phyloP scores from a whole-genome alignment of 2,888 invertebrate genomes.

The Drepanosiphum platanoidis region DNA sequence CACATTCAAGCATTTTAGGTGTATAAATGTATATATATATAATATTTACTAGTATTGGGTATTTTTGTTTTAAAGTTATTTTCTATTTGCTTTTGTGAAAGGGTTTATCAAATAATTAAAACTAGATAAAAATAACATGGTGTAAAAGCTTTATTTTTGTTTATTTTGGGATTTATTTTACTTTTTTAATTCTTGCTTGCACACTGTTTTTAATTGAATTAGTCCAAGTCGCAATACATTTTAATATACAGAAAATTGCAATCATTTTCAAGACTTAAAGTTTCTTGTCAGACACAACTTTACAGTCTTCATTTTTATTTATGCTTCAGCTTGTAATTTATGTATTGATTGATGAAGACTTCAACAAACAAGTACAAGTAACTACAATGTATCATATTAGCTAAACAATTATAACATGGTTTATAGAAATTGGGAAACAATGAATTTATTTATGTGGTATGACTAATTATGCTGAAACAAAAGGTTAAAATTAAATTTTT shows the following conservation, averaged over 20 bases:
- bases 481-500: slow-evolving; percentile 51
- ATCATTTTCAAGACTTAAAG: not conserved
- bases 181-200: not conserved
- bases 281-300: not conserved
- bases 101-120: too few species aligned
- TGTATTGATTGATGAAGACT: slow-evolving; percentile 25
- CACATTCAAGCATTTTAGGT: too few species aligned
- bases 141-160: too few species aligned
- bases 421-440: not conserved
- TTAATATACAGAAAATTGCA: not conserved
- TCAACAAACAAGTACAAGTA: slow-evolving; percentile 9
- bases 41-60: too few species aligned
- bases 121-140: too few species aligned
- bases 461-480: slow-evolving; percentile 59
- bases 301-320: slow-evolving; percentile 6
- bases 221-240: slow-evolving; percentile 8
- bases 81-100: not conserved
- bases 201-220: too few species aligned
- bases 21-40: too few species aligned
- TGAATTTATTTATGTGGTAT: not conserved
- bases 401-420: not conserved
- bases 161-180: too few species aligned
- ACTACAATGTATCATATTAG: slow-evolving; percentile 8
- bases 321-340: slow-evolving; percentile 22
- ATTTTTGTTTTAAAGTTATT: not conserved